These are phyloP conservation scores for Dolichomitus sp. DNA, from an alignment of 2,888 invertebrate genomes.

Conservation along the genomic window DNA sequence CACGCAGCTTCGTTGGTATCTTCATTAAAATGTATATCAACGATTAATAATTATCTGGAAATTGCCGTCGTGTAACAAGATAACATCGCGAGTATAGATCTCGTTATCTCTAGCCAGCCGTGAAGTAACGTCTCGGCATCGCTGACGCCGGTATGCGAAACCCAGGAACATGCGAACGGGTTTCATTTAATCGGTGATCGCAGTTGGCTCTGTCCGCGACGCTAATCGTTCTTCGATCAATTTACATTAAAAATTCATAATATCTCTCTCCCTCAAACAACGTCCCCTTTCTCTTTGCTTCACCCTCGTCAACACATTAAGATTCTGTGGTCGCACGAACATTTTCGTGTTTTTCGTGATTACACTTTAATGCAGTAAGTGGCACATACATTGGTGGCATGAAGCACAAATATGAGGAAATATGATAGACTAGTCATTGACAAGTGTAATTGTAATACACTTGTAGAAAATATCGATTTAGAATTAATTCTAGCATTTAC, in stretches of 20 bases:
- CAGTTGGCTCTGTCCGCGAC: slow-evolving; percentile 33
- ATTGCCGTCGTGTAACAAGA: slow-evolving; percentile 68
- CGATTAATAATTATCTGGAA: slow-evolving; percentile 78
- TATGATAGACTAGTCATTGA: background rate
- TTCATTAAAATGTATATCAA: slow-evolving; percentile 73
- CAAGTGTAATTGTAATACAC: background rate
- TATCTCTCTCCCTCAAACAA: slow-evolving; percentile 22
- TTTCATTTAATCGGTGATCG: slow-evolving; percentile 59
- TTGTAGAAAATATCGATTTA: background rate
- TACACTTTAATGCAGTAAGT: background rate
- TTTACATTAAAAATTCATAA: slow-evolving; percentile 58
- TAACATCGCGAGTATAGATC: slow-evolving; percentile 63
- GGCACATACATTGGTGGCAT: background rate
- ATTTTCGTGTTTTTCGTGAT: slow-evolving; percentile 19
- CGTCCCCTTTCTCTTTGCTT: slow-evolving; percentile 13
- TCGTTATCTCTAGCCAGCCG: slow-evolving; percentile 66
- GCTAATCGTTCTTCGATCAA: slow-evolving; percentile 59
- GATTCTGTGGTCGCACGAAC: slow-evolving; percentile 38
- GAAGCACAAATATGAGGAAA: background rate
- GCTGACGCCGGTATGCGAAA: slow-evolving; percentile 42
- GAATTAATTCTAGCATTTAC: too few relatives aligned
- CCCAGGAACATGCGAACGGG: slow-evolving; percentile 58
- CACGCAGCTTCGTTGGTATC: slow-evolving; percentile 60
- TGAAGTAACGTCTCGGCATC: slow-evolving; percentile 55
- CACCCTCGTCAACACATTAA: slow-evolving; percentile 29